Evolutionary conservation across 2,888 invertebrate species (phyloP).

Genomic region (Gortyna flavago): DNA sequence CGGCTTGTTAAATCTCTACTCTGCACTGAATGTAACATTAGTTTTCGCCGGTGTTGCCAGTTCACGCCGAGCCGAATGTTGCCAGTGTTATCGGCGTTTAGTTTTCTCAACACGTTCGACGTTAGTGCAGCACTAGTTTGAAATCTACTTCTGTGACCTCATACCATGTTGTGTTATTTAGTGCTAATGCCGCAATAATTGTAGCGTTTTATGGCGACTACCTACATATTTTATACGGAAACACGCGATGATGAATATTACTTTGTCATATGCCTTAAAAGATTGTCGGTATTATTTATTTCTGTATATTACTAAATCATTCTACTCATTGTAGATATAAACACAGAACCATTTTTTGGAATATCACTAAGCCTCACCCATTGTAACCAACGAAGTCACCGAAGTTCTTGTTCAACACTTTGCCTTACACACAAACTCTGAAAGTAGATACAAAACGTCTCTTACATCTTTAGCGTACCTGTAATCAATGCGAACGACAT

Average conservation of each 20-base stretch:
- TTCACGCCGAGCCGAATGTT: conserved; percentile 55
- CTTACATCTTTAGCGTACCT: conserved; percentile 18
- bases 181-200: conserved; percentile 46
- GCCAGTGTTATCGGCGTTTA: conserved; percentile 55
- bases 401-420: not conserved
- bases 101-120: conserved; percentile 67
- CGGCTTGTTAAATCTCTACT: conserved; percentile 59
- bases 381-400: too few relatives aligned
- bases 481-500: conserved; percentile 33
- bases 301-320: not conserved
- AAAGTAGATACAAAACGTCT: not conserved
- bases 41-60: conserved; percentile 51
- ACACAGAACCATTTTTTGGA: not conserved
- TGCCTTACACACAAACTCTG: not conserved
- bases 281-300: not conserved
- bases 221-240: conserved; percentile 56
- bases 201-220: conserved; percentile 47
- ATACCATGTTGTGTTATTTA: conserved; percentile 51
- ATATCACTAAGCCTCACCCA: not conserved
- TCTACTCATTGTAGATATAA: not conserved
- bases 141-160: conserved; percentile 54
- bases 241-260: not conserved
- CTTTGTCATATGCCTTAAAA: not conserved
- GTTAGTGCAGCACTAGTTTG: conserved; percentile 59
- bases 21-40: conserved; percentile 58